Evolutionary conservation across 1,140 invertebrate genomes (phyloP).

Genomic region (Epicauta chinensis): DNA sequence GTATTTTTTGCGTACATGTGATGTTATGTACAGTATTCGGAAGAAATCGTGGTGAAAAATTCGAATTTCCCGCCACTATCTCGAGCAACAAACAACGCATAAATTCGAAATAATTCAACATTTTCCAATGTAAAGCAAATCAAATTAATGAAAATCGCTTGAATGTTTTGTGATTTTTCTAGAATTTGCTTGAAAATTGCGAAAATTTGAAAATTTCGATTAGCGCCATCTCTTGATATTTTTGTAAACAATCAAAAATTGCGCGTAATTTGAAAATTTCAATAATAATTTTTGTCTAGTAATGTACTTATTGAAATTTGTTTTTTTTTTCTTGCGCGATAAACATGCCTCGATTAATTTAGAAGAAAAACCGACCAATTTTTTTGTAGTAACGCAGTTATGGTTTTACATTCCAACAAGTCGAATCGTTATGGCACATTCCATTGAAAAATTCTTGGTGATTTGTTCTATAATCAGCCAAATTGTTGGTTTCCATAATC

Average conservation of each 20-base stretch:
- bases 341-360: no score
- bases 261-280: no score
- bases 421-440: not conserved
- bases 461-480: not conserved
- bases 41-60: not conserved
- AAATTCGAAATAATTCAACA: not conserved
- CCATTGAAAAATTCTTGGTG: not conserved
- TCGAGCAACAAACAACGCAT: not conserved
- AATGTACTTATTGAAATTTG: no score
- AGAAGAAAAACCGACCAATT: no score
- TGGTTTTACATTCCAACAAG: not conserved
- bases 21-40: not conserved
- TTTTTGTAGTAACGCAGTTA: not conserved
- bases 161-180: not conserved
- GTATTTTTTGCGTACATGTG: not conserved
- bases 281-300: no score
- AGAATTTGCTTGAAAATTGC: not conserved
- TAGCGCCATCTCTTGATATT: no score
- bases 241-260: no score
- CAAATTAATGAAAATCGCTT: not conserved
- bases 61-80: not conserved
- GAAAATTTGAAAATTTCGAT: no score
- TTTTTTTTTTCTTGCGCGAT: no score
- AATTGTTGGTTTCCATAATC: constrained; percentile 17
- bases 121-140: no score